Percentiles rank a stretch among this genome's conserved stretches.
phyloP scores from a whole-genome alignment of 1,140 invertebrate species.

The Homalodisca vitripennis region DNA sequence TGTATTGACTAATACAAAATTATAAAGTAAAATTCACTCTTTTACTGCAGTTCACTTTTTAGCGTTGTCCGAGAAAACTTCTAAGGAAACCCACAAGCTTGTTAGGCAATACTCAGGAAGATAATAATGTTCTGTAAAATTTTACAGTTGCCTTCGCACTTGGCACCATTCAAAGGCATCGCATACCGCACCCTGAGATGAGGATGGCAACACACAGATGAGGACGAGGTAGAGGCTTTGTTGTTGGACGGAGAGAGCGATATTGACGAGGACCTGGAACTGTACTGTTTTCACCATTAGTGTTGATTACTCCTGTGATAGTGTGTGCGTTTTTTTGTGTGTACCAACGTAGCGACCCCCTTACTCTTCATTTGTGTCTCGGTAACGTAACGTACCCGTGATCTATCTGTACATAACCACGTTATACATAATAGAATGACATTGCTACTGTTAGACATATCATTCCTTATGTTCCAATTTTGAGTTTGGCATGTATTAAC shows the following conservation, averaged over 20 bases:
- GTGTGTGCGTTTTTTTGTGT: no score
- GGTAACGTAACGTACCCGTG: no score
- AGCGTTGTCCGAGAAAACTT: neutral
- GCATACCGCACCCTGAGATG: constrained; percentile 15
- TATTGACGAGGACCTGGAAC: neutral
- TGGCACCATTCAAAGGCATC: constrained; percentile 7
- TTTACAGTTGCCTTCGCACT: constrained; percentile 11
- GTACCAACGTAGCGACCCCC: no score
- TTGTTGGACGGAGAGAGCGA: neutral
- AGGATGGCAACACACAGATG: neutral
- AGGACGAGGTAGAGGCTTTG: neutral
- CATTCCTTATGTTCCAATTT: no score
- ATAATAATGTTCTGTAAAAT: neutral
- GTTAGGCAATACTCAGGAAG: neutral
- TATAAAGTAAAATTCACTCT: neutral
- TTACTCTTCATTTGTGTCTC: no score
- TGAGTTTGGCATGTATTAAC: no score
- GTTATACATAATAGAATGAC: no score
- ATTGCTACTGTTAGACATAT: no score
- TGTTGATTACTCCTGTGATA: no score
- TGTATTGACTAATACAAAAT: neutral
- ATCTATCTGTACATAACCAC: no score
- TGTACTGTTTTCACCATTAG: constrained; percentile 2
- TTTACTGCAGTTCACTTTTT: neutral
- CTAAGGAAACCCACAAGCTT: neutral